These are phyloP conservation scores for Himantopus leucocephalus DNA, from an alignment of 2,113 vertebrate species.

Conservation along the genomic window DNA sequence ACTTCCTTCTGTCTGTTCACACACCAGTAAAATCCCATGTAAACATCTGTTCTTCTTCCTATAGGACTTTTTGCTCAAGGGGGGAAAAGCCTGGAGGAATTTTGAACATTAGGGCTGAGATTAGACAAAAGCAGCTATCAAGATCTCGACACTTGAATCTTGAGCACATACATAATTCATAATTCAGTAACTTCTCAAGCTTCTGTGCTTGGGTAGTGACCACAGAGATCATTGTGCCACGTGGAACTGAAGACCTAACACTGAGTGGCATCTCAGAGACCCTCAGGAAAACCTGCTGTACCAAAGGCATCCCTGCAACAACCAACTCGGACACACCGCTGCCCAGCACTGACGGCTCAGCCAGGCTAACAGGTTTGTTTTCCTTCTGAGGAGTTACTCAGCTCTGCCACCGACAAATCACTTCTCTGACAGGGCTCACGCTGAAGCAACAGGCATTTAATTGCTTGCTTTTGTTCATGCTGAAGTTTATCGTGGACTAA, in stretches of 20 bases:
- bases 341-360: not conserved
- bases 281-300: not conserved
- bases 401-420: not conserved
- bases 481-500: not conserved
- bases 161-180: not conserved
- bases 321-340: fast-evolving
- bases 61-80: not conserved
- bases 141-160: not conserved
- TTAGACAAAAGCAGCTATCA: not conserved
- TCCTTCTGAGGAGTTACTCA: not conserved
- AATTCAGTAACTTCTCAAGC: not conserved
- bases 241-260: not conserved
- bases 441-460: not conserved
- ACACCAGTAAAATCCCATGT: not conserved
- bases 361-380: not conserved
- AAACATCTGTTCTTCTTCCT: not conserved
- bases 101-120: not conserved
- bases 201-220: not conserved
- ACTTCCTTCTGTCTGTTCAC: not conserved
- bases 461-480: conserved; percentile 27
- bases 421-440: not conserved
- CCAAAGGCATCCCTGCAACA: not conserved
- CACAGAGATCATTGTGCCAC: fast-evolving
- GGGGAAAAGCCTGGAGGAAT: not conserved
- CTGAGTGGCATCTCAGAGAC: not conserved